A percentile compares a stretch with the other conserved stretches of the same genome.
Conservation (phyloP, 1,140 invertebrate genomes). For the Conus betulinus region DNA sequence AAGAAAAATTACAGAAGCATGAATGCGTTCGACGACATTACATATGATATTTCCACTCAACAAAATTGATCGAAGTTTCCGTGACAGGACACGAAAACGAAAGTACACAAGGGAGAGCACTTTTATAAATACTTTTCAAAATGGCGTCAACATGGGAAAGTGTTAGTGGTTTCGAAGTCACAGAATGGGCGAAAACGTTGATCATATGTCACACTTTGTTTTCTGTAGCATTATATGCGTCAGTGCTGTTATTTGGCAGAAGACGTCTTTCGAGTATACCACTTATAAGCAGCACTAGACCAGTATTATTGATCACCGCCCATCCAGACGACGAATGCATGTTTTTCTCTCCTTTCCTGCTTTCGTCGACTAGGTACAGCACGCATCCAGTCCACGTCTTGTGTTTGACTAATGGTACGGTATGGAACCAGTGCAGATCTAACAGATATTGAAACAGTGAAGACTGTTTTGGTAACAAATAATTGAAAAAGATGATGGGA, state of each 20-base stretch:
- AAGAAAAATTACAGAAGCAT: no score
- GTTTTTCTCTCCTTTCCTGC: conserved; percentile 96
- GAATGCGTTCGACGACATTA: no score
- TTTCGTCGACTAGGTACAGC: conserved; percentile 61
- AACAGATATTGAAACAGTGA: no score
- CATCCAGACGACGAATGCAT: conserved; percentile 97
- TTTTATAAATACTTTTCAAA: not conserved
- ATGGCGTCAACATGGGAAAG: not conserved
- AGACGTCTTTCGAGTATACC: no score
- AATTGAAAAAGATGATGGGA: no score
- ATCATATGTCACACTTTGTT: not conserved
- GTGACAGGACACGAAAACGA: not conserved
- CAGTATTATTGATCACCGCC: conserved; percentile 88
- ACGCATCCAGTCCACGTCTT: conserved; percentile 77
- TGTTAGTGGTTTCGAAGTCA: not conserved
- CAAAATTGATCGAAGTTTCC: no score
- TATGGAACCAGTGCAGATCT: not conserved
- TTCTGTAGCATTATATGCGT: not conserved
- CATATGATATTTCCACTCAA: no score
- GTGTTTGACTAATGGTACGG: conserved; percentile 35
- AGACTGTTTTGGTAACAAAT: no score
- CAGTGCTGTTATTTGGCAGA: not conserved
- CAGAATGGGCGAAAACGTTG: not conserved
- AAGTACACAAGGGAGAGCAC: not conserved
- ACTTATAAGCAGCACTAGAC: conserved; percentile 1